Conservation (phyloP, 2,797 vertebrate genomes). For the Chaetophractus vellerosus region DNA sequence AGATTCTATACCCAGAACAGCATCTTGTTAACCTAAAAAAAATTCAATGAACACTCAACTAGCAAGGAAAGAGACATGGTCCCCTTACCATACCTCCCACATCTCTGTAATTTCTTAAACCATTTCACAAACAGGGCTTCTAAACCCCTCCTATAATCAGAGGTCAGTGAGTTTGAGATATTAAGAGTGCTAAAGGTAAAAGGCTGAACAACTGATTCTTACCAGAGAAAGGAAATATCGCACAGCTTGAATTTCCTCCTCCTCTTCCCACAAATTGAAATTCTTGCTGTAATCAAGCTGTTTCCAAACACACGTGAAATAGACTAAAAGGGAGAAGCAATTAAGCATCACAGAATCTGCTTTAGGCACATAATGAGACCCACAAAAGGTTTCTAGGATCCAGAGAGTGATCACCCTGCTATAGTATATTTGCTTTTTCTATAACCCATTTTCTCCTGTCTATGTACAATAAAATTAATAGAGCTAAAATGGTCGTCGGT, state of each 20-base stretch:
- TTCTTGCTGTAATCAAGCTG: conserved; percentile 36
- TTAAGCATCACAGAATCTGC: not conserved
- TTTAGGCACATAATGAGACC: not conserved
- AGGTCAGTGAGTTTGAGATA: not conserved
- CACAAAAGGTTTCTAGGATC: conserved; percentile 35
- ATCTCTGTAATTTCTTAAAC: not conserved
- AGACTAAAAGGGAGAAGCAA: conserved; percentile 36
- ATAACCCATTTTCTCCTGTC: conserved; percentile 75
- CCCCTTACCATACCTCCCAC: not conserved
- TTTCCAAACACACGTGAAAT: conserved; percentile 63
- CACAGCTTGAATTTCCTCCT: conserved; percentile 64
- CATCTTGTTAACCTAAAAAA: not conserved
- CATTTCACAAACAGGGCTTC: not conserved
- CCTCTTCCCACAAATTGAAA: conserved; percentile 65
- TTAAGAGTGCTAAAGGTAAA: not conserved
- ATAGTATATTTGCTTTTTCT: conserved; percentile 23
- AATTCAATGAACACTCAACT: not conserved
- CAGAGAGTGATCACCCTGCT: conserved; percentile 62
- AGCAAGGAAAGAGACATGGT: not conserved
- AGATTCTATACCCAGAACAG: not conserved
- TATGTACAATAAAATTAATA: conserved; percentile 28
- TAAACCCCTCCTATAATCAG: not conserved
- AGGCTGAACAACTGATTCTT: conserved; percentile 17
- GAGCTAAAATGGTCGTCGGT: conserved; percentile 62
- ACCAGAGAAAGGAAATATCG: conserved; percentile 59